Base-by-base conservation (phyloP, 1,140 invertebrate genomes). In the Pseudomyrmex concolor region DNA sequence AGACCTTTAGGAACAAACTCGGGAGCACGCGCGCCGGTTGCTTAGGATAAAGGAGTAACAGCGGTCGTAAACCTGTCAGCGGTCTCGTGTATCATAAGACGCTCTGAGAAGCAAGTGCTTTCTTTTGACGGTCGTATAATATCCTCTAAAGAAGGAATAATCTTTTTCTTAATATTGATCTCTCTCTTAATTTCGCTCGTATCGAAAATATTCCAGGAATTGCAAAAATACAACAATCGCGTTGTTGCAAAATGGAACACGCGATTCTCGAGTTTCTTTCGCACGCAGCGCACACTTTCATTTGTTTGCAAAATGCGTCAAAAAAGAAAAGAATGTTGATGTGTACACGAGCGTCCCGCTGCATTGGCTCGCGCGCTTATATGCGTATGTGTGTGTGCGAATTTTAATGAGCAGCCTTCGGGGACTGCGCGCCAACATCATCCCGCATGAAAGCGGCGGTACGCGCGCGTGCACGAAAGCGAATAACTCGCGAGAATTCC, bases 401-500 rank as follows among this genome's bases (percentile, higher is more conserved):
- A 80, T 80, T 80, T 80, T 80, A 80, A 80, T 70, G 76, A 80
- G 76, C 55, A 60, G 66, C 66, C 76, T 70, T 78, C 76, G 64
- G 76, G 73, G 63, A 15, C 43, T 25, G 2, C 51, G 19, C 64
- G 19, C 43, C 66, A 54, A 80, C 64, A 70, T 59, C 76, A 70
- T 70, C 43, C 43, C 54, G 51, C 51, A 68, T 70, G 76, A 70
- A 48, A 78, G 64, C 51, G 19, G 66, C 12, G 7, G 54, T 17
- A 60, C 7, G 25, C 25, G 62, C 64, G 74, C 63, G 64, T 66
- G 60, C 73, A 66, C 73, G 73, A 76, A 76, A 76, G 73, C 51
- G 51, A 22, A 72, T 48, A 66, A 84, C 57, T 66, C 34, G 82
- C 55, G 74, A 73, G 81, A 86, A 84, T 87, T 87, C 59, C 83